Percentiles rank a stretch among this genome's conserved stretches.
Conservation (phyloP, 1,140 invertebrate genomes). For the Ganaspis sp. region DNA sequence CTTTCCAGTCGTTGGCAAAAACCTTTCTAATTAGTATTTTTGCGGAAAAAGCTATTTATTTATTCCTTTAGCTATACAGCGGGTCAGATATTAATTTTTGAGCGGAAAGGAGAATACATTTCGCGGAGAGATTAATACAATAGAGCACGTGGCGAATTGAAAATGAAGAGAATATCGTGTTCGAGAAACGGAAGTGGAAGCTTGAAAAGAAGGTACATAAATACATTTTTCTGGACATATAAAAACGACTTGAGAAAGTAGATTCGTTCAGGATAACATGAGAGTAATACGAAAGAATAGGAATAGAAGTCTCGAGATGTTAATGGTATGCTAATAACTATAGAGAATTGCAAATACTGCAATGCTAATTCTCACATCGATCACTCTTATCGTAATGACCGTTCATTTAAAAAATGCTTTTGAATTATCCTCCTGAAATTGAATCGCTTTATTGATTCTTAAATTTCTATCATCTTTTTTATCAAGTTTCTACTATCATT, state of each 20-base stretch:
- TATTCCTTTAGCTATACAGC: no score
- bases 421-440: not conserved
- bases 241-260: not conserved
- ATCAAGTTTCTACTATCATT: not conserved
- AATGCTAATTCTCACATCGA: slow-evolving; percentile 5
- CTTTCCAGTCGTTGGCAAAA: no score
- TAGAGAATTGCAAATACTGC: slow-evolving; percentile 6
- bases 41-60: no score
- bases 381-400: slow-evolving; percentile 21
- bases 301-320: not conserved
- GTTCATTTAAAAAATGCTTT: not conserved
- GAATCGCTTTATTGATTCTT: not conserved
- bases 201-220: not conserved
- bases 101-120: no score
- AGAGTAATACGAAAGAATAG: not conserved
- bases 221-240: not conserved
- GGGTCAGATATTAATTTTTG: no score
- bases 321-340: slow-evolving; percentile 9
- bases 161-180: no score
- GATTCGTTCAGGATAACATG: not conserved
- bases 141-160: no score
- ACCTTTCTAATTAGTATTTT: no score
- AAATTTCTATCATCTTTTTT: not conserved
- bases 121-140: no score
- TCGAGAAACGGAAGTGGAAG: no score